Percentiles rank a stretch among this genome's conserved stretches.
phyloP scores from a whole-genome alignment of 92 coral and sea anemone species.

The Epizoanthus fatuus region DNA sequence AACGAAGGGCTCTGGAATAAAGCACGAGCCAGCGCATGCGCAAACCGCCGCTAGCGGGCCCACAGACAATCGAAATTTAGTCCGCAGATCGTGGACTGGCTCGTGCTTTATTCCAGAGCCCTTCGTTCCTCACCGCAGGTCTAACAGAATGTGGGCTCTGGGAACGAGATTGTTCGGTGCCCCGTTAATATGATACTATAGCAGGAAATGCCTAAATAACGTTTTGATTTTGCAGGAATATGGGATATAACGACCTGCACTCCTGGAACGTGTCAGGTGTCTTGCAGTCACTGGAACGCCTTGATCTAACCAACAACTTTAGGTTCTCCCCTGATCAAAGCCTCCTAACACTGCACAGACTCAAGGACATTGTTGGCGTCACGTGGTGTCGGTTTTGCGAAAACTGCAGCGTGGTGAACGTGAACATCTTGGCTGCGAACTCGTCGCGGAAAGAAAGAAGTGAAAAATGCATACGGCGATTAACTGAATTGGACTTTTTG shows the following conservation, averaged over 20 bases:
- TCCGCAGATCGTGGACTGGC: too few relatives aligned
- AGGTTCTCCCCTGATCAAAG: conserved; percentile 73
- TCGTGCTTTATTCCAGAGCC: too few relatives aligned
- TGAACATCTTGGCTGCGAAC: conserved; percentile 40
- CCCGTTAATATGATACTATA: too few relatives aligned
- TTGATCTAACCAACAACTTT: conserved; percentile 75
- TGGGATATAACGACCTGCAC: conserved; percentile 63
- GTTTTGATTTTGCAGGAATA: conserved; percentile 49
- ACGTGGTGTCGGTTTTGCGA: conserved; percentile 85
- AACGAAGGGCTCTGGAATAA: too few relatives aligned
- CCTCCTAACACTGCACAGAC: conserved; percentile 71
- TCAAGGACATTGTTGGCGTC: conserved; percentile 76
- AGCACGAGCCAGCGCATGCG: too few relatives aligned
- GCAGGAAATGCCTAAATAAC: background rate
- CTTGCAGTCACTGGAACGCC: conserved; percentile 56
- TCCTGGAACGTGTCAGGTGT: conserved; percentile 68
- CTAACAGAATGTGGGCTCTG: too few relatives aligned
- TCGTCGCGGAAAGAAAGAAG: conserved; percentile 55
- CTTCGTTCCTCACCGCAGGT: too few relatives aligned
- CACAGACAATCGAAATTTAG: too few relatives aligned
- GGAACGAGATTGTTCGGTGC: too few relatives aligned
- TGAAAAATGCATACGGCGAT: conserved; percentile 58
- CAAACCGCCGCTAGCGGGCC: too few relatives aligned
- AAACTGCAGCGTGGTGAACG: conserved; percentile 71
- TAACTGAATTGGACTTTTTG: conserved; percentile 54